Evolutionary conservation across 2,888 invertebrate species (phyloP), one percentile per base, ranked within the genome.

Genomic region (Pterostichus niger): DNA sequence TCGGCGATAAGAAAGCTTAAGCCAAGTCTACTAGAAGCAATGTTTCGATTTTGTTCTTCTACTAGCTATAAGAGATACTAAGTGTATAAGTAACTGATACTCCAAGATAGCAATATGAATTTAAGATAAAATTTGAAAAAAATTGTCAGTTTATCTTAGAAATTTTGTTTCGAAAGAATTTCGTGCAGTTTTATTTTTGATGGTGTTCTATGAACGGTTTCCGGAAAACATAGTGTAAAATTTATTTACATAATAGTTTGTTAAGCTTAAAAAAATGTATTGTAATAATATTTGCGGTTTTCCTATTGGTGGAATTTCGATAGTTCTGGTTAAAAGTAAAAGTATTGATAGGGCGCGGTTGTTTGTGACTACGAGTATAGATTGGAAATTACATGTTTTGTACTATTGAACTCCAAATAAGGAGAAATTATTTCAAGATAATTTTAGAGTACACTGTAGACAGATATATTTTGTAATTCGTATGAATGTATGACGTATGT

Each of bases 121-220:
- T 71, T 44, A 15, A 71, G 68, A 71, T 68, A 68, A 68, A 11
- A 13, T 40, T 68, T 44, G 13, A 24, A 33, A 17, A 71, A 44
- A 31, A 31, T 11, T 49, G 1, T 49, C 4, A 13, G 10, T n/a
- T n/a, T n/a, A n/a, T n/a, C n/a, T n/a, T n/a, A n/a, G n/a, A n/a
- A n/a, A 3, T 24, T 24, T 24, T 24, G 24, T 24, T 1, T 24
- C 24, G 24, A 3, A 24, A 24, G 24, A 3, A 24, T 2, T 24
- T 24, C 24, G 24, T 24, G 24, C 24, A 24, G 24, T 24, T 24
- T 24, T 24, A 24, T 24, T 24, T 3, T 24, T 24, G 24, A 24
- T 24, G 24, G 24, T 24, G 24, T 24, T 24, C 24, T 24, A 24
- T 24, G 1, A 24, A 24, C 24, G 1, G 24, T 24, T 24, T 24